Evolutionary conservation across 92 coral and sea anemone species (phyloP).

Genomic region (Zoanthus sansibaricus): DNA sequence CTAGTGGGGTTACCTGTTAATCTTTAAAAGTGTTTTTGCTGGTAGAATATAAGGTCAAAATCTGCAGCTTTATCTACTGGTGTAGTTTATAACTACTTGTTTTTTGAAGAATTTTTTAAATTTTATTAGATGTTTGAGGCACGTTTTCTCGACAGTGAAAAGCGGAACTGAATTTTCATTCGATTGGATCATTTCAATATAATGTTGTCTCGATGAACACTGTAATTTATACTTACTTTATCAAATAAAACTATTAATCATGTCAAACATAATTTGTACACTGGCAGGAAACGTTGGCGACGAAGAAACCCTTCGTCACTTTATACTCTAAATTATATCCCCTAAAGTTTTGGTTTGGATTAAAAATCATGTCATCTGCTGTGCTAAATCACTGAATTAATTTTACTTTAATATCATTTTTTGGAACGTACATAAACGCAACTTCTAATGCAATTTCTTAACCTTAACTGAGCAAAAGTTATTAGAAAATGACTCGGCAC

Average conservation of each 20-base stretch:
- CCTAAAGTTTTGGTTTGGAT: not conserved
- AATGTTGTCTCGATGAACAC: not conserved
- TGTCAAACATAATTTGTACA: not conserved
- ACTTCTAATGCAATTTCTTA: no score
- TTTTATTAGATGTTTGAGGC: not conserved
- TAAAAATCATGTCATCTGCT: no score
- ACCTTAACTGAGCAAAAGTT: no score
- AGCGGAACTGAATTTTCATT: not conserved
- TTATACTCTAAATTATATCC: not conserved
- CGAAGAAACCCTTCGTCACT: not conserved
- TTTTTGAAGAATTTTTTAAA: not conserved
- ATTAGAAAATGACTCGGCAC: no score
- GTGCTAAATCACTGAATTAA: no score
- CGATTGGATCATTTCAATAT: no score
- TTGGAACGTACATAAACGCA: no score
- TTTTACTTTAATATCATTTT: no score
- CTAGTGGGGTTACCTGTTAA: slow-evolving; percentile 24
- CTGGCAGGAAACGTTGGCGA: not conserved
- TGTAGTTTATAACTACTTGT: not conserved
- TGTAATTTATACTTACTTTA: not conserved
- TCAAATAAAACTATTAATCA: not conserved
- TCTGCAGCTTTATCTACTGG: not conserved
- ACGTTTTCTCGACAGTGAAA: not conserved
- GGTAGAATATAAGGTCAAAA: not conserved
- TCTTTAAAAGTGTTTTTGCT: slow-evolving; percentile 1